Conservation (phyloP, 1,140 invertebrate genomes). For the Varroa destructor region DNA sequence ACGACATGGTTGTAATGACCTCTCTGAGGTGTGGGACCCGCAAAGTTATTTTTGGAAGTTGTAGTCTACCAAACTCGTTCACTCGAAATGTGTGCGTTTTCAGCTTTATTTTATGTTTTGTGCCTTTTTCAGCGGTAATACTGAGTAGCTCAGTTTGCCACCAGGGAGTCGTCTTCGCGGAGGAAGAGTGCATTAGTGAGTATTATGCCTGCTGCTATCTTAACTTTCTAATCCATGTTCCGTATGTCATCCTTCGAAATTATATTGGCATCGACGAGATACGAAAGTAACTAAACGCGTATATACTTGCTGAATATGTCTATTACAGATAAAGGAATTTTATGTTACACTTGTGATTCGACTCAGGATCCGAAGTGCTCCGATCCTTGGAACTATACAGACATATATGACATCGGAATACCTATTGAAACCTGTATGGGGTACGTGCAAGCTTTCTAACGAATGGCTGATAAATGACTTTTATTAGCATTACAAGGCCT, state of each 20-base stretch:
- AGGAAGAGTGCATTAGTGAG: slow-evolving; percentile 24
- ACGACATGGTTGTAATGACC: no score
- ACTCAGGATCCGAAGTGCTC: slow-evolving; percentile 72
- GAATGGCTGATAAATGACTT: not conserved
- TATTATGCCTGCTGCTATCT: not conserved
- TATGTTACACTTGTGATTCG: slow-evolving; percentile 79
- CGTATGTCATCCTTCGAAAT: not conserved
- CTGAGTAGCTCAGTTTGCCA: slow-evolving; percentile 19
- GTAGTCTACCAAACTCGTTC: not conserved
- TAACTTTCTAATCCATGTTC: not conserved
- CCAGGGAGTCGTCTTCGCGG: slow-evolving; percentile 19
- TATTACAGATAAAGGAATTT: slow-evolving; percentile 31
- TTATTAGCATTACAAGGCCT: no score
- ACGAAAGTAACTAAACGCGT: no score
- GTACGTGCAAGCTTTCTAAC: slow-evolving; percentile 25
- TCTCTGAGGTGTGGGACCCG: no score
- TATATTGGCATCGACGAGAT: no score
- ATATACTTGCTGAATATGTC: not conserved
- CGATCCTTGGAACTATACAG: slow-evolving; percentile 83
- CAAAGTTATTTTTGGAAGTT: not conserved
- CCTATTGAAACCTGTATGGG: slow-evolving; percentile 25
- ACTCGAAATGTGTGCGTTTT: not conserved
- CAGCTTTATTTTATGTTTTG: no score
- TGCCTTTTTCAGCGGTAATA: not conserved
- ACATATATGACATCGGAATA: slow-evolving; percentile 49